Percentiles rank a stretch among this genome's conserved stretches.
These are phyloP conservation scores for Anoplius nigerrimus DNA, from an alignment of 2,888 invertebrate species.

Conservation along the genomic window DNA sequence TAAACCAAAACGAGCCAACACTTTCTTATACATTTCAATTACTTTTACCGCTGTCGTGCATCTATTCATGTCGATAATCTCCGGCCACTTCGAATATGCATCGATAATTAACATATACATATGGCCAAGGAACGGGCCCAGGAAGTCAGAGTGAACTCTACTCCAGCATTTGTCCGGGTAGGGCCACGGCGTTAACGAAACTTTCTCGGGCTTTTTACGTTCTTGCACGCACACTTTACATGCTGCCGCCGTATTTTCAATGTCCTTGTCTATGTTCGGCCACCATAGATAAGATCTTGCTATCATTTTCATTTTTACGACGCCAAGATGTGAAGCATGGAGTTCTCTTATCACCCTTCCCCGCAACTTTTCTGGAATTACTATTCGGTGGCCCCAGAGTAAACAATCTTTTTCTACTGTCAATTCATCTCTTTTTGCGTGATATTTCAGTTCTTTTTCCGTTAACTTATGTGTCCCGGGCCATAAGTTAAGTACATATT, in stretches of 20 bases:
- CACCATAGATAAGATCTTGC: conserved; percentile 48
- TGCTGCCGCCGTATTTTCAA: conserved; percentile 8
- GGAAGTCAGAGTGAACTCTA: background rate
- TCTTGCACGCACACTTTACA: conserved; percentile 36
- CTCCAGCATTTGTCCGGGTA: background rate
- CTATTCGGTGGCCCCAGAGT: conserved; percentile 40
- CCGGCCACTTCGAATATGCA: conserved; percentile 2
- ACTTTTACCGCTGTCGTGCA: background rate
- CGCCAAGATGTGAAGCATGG: conserved; percentile 43
- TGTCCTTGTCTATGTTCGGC: conserved; percentile 25
- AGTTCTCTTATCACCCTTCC: conserved; percentile 20
- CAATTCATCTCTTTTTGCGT: conserved; percentile 24
- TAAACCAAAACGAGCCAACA: conserved; percentile 5
- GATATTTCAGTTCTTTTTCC: conserved; percentile 9
- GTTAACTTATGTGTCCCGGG: conserved; percentile 9
- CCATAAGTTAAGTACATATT: conserved; percentile 30
- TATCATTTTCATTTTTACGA: conserved; percentile 46
- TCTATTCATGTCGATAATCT: background rate
- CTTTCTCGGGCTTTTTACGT: conserved; percentile 21
- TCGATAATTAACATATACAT: background rate
- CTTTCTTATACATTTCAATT: background rate
- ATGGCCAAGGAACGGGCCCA: too few relatives aligned
- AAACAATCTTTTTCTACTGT: conserved; percentile 30
- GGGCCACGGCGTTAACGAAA: background rate
- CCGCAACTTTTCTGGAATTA: conserved; percentile 12